Evolutionary conservation across 2,888 invertebrate species (phyloP).

Genomic region (Clistopyga incitator): DNA sequence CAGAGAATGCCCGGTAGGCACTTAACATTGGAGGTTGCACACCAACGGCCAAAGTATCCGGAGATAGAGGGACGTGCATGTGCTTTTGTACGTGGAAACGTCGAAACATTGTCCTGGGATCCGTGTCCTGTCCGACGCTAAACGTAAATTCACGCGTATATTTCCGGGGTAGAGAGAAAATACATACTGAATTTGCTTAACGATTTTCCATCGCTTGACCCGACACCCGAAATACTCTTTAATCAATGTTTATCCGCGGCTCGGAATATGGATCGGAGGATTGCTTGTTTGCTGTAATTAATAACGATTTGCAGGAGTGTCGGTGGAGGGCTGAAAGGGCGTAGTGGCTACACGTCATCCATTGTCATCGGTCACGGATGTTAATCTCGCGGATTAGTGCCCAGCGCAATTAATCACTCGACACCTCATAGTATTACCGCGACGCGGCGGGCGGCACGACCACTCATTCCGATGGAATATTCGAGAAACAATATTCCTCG

Average conservation of each 20-base stretch:
- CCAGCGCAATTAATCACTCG: constrained; percentile 27
- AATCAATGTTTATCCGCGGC: constrained; percentile 42
- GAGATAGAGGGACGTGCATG: background rate
- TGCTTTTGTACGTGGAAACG: constrained; percentile 32
- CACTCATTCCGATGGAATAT: constrained; percentile 16
- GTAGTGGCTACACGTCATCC: constrained; percentile 21
- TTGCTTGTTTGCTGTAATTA: constrained; percentile 39
- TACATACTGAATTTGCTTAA: constrained; percentile 54
- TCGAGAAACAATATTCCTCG: constrained; percentile 26
- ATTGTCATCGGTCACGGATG: constrained; percentile 41
- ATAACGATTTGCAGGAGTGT: constrained; percentile 30
- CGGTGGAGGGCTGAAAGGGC: background rate
- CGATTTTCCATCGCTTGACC: constrained; percentile 54
- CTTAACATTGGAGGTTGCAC: background rate
- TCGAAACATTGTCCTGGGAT: constrained; percentile 42
- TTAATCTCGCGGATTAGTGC: constrained; percentile 36
- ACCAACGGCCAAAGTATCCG: constrained; percentile 11
- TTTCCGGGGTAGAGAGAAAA: background rate
- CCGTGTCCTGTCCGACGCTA: constrained; percentile 7
- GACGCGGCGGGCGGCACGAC: constrained; percentile 8
- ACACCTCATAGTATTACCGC: constrained; percentile 30
- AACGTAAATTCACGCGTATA: background rate
- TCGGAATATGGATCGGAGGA: constrained; percentile 14
- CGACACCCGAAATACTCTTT: constrained; percentile 33
- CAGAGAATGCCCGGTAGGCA: background rate